Evolutionary conservation across 2,113 vertebrate genomes (phyloP).

Genomic region (Coregonus clupeaformis): DNA sequence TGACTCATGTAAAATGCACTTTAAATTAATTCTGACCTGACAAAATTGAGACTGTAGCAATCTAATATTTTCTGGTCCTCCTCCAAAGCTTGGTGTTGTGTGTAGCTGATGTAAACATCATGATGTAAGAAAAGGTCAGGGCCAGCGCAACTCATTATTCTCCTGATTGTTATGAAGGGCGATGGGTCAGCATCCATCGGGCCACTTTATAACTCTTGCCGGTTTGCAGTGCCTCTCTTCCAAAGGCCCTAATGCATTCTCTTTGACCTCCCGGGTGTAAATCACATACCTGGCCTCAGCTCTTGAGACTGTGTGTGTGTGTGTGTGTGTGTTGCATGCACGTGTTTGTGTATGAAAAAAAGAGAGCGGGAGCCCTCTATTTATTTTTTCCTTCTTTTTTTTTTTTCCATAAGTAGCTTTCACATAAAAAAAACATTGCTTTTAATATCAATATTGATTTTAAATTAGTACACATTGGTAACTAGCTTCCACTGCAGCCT

Average conservation of each 20-base stretch:
- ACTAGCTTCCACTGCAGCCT: neutral
- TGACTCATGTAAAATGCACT: too few relatives aligned
- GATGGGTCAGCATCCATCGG: constrained; percentile 61
- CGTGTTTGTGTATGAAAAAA: neutral
- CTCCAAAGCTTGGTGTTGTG: neutral
- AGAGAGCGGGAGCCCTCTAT: neutral
- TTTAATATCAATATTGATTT: neutral
- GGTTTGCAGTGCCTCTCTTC: constrained; percentile 50
- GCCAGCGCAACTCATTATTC: constrained; percentile 59
- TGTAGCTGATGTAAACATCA: neutral
- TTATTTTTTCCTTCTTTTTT: neutral
- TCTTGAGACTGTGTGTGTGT: constrained; percentile 3
- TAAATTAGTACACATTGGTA: neutral
- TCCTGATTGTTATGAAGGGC: constrained; percentile 70
- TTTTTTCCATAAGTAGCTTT: neutral
- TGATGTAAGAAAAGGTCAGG: constrained; percentile 57
- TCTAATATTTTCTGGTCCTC: constrained; percentile 1
- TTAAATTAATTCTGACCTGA: neutral
- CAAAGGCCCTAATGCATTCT: constrained; percentile 75
- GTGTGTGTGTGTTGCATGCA: constrained; percentile 6
- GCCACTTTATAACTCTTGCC: constrained; percentile 69
- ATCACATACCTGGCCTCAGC: constrained; percentile 47
- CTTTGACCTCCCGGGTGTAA: constrained; percentile 71
- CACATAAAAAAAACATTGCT: neutral
- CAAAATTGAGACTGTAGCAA: neutral